Evolutionary conservation across 2,113 vertebrate species (phyloP).

Genomic region (Barbus barbus): DNA sequence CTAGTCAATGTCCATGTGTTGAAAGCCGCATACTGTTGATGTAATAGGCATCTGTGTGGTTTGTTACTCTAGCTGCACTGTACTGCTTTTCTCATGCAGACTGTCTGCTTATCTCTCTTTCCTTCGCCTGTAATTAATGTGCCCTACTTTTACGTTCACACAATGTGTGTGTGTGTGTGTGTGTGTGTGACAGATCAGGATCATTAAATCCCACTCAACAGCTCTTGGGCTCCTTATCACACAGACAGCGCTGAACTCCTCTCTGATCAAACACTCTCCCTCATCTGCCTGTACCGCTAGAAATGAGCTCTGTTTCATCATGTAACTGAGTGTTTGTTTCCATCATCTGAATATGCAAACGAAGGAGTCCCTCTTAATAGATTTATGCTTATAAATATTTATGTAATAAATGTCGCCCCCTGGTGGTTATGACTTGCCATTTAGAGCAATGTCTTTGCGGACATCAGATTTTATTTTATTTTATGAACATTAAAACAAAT

Average conservation of each 20-base stretch:
- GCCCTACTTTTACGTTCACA: slow-evolving; percentile 40
- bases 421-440: slow-evolving; percentile 9
- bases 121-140: slow-evolving; percentile 37
- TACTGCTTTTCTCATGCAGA: slow-evolving; percentile 52
- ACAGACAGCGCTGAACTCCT: slow-evolving; percentile 7
- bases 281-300: slow-evolving; percentile 20
- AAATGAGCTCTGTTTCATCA: slow-evolving; percentile 19
- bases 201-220: slow-evolving; percentile 19
- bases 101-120: slow-evolving; percentile 46
- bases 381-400: slow-evolving; percentile 14
- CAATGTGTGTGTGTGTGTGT: neutral
- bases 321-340: slow-evolving; percentile 32
- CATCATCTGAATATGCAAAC: slow-evolving; percentile 31
- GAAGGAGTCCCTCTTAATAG: neutral
- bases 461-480: too few relatives aligned
- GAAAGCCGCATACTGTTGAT: too few relatives aligned
- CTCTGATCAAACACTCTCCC: slow-evolving; percentile 22
- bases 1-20: too few relatives aligned
- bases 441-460: neutral
- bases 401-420: slow-evolving; percentile 4
- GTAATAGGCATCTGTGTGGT: too few relatives aligned
- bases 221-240: slow-evolving; percentile 24
- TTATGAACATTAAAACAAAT: too few relatives aligned
- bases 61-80: slow-evolving; percentile 49
- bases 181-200: slow-evolving; percentile 15